phyloP scores from a whole-genome alignment of 2,113 vertebrate species.

The Coracopsis vasa region DNA sequence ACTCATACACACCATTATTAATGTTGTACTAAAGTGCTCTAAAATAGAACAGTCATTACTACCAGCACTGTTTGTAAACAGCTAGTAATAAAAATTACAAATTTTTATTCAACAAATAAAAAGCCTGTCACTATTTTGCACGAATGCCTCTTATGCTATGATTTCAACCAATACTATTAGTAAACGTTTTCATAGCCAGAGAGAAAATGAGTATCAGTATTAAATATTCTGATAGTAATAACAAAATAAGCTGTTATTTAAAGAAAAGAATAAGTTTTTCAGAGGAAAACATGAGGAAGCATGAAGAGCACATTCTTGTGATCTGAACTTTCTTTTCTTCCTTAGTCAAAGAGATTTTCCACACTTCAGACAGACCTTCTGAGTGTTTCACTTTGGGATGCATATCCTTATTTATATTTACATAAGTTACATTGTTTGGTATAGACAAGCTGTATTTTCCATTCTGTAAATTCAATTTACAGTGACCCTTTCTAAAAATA shows the following conservation, averaged over 20 bases:
- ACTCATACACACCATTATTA: background rate
- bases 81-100: background rate
- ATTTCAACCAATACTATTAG: conserved; percentile 18
- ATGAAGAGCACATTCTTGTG: background rate
- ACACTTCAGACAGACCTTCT: background rate
- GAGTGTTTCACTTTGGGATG: background rate
- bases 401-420: background rate
- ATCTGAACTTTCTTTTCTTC: background rate
- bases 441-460: background rate
- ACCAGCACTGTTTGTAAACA: background rate
- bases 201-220: background rate
- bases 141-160: background rate
- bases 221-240: conserved; percentile 1
- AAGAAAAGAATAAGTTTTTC: background rate
- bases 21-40: background rate
- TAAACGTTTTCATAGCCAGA: conserved; percentile 4
- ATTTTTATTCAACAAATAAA: background rate
- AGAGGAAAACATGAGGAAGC: background rate
- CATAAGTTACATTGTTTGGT: background rate
- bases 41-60: conserved; percentile 11
- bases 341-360: background rate
- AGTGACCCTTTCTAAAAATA: background rate
- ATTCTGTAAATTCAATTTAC: background rate
- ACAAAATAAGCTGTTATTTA: background rate
- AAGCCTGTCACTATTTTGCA: background rate